Base-by-base conservation (phyloP, 2,888 invertebrate genomes). In the Dexiosoma caninum region DNA sequence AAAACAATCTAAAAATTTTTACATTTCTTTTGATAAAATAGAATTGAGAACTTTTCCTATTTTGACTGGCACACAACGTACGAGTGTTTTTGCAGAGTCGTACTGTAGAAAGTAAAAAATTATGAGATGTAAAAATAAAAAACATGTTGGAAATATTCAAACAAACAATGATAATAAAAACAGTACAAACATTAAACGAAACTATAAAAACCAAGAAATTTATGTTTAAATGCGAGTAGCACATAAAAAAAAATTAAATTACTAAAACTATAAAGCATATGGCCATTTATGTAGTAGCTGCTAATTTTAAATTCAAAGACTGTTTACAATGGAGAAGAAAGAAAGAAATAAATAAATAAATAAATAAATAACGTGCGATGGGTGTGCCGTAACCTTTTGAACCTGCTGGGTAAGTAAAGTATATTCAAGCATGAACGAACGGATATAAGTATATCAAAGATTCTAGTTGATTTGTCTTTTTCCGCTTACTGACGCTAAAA, bases 381-480 rank as follows among this genome's bases (percentile, higher is more conserved):
- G 23, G 75, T 14, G 27, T 67, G 32, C 32, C 42, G 6, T 67
- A 12, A 72, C 40, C 62, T 37, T 81, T 57, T 77, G 55, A 77
- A 76, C 71, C 59, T 35, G n/a, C n/a, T 3, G 27, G 19, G 12
- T 14, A 42, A 51, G 2, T 46, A n/a, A n/a, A n/a, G n/a, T n/a
- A n/a, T n/a, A 57, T 51, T 30, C 42, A 21, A 27, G 9, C n/a
- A n/a, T 27, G 49, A 46, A 62, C 16, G n/a, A n/a, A n/a, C n/a
- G n/a, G 8, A 12, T 21, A 16, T 3, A 1, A 21, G 7, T 21
- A 27, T 66, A 37, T 10, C 9, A 57, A 57, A 59, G 76, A 85
- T 89, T 89, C 88, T 86, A 86, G 89, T 90, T 87, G 89, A 89
- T 90, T 88, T 90, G 90, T 90, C 90, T 90, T 90, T 90, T 90